A percentile compares a stretch with the other conserved stretches of the same genome.
These are phyloP conservation scores for Sinosuthora webbiana DNA, from an alignment of 2,113 vertebrate genomes.

Conservation along the genomic window DNA sequence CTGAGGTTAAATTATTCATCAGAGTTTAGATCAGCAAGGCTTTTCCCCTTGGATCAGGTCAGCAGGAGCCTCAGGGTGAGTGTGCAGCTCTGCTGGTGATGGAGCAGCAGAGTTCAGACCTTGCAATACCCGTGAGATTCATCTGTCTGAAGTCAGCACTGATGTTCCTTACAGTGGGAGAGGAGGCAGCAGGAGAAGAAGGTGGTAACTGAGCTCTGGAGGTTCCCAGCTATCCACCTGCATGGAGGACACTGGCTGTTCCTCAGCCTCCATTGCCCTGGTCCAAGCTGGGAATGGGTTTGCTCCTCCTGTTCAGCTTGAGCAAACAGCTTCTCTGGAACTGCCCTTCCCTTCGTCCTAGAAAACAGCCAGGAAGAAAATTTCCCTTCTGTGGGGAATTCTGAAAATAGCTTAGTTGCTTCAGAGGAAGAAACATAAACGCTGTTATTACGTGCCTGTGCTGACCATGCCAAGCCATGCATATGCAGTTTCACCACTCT, in stretches of 20 bases:
- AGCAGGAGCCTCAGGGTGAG: neutral
- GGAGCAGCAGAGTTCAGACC: neutral
- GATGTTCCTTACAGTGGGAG: neutral
- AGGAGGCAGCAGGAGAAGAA: neutral
- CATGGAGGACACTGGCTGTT: neutral
- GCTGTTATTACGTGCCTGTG: neutral
- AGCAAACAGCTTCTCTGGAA: neutral
- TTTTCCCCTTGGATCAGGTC: neutral
- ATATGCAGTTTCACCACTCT: neutral
- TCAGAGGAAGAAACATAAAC: neutral
- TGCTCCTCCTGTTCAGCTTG: neutral
- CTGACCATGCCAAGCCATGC: neutral
- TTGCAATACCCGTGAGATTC: neutral
- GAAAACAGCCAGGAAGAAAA: neutral
- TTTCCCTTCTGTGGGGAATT: neutral
- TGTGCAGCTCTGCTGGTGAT: neutral
- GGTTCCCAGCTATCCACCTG: neutral
- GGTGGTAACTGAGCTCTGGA: neutral
- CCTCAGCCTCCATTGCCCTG: neutral
- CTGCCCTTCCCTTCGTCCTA: neutral
- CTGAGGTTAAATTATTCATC: neutral
- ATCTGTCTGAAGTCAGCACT: neutral
- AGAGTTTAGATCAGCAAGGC: neutral
- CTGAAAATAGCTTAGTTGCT: neutral
- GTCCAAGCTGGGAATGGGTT: neutral